Percentiles rank a stretch among this genome's conserved stretches.
Evolutionary conservation across 2,797 vertebrate genomes (phyloP).

Genomic region (Poecilia wingei): DNA sequence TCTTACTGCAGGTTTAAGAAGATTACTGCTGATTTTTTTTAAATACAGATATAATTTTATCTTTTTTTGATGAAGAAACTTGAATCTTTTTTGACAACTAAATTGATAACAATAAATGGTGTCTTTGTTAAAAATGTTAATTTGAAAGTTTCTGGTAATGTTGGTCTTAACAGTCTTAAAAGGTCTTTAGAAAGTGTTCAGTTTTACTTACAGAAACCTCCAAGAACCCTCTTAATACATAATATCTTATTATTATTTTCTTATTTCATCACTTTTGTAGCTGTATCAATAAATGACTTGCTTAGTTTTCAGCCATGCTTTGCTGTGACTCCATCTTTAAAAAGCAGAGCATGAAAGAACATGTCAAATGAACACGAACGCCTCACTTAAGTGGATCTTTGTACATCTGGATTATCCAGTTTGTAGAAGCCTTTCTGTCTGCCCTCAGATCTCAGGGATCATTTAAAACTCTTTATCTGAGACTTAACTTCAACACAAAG

Average conservation of each 20-base stretch:
- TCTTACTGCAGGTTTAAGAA: no score
- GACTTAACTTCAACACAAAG: slow-evolving; percentile 54
- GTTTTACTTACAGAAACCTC: no score
- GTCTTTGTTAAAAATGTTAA: no score
- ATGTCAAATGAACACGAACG: slow-evolving; percentile 14
- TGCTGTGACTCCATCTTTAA: not conserved
- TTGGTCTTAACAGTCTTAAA: no score
- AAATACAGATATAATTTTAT: no score
- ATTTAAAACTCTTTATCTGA: slow-evolving; percentile 57
- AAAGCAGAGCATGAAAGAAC: slow-evolving; percentile 16
- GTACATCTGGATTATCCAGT: slow-evolving; percentile 37
- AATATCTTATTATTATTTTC: not conserved
- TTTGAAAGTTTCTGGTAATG: no score
- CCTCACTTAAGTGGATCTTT: slow-evolving; percentile 42
- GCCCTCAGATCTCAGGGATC: slow-evolving; percentile 49
- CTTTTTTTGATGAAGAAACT: no score
- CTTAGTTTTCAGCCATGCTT: not conserved
- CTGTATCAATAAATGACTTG: not conserved
- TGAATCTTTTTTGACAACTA: no score
- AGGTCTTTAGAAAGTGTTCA: no score
- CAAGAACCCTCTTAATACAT: no score
- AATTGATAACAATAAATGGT: no score
- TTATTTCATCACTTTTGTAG: not conserved
- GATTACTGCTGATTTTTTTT: no score
- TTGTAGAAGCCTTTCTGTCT: slow-evolving; percentile 31